phyloP scores from a whole-genome alignment of 2,888 invertebrate species.

The Brassicogethes aeneus region DNA sequence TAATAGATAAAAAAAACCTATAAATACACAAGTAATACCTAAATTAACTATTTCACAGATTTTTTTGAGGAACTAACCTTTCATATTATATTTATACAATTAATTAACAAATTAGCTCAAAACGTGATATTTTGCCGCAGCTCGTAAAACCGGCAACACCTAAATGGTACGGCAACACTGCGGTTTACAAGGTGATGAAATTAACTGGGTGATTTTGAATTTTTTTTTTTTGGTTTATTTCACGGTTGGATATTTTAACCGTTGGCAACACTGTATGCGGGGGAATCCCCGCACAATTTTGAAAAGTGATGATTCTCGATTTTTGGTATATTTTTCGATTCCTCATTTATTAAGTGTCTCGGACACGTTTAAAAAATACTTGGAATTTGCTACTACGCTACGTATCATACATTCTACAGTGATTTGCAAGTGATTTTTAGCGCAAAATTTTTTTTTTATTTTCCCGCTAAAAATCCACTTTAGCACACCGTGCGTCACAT shows the following conservation, averaged over 20 bases:
- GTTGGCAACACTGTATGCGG: too few relatives aligned
- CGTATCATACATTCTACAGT: conserved; percentile 12
- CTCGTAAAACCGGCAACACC: neutral
- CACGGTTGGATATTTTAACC: neutral
- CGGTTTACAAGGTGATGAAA: neutral
- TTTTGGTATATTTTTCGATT: conserved; percentile 4
- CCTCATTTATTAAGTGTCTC: neutral
- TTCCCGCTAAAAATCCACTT: too few relatives aligned
- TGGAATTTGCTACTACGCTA: conserved; percentile 15
- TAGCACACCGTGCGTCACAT: conserved; percentile 13
- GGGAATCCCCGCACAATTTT: too few relatives aligned
- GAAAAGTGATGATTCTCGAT: too few relatives aligned
- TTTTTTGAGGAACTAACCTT: conserved; percentile 13
- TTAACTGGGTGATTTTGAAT: neutral
- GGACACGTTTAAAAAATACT: conserved; percentile 19
- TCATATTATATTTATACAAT: neutral
- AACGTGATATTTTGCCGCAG: too few relatives aligned
- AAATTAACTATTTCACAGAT: conserved; percentile 30
- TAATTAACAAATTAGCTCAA: neutral
- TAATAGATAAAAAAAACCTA: neutral
- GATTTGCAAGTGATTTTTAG: conserved; percentile 3
- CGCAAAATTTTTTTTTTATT: too few relatives aligned
- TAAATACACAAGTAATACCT: conserved; percentile 10
- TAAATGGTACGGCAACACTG: neutral
- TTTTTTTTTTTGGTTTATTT: neutral